Evolutionary conservation across 1,140 invertebrate species (phyloP).

Genomic region (Trissolcus basalis): DNA sequence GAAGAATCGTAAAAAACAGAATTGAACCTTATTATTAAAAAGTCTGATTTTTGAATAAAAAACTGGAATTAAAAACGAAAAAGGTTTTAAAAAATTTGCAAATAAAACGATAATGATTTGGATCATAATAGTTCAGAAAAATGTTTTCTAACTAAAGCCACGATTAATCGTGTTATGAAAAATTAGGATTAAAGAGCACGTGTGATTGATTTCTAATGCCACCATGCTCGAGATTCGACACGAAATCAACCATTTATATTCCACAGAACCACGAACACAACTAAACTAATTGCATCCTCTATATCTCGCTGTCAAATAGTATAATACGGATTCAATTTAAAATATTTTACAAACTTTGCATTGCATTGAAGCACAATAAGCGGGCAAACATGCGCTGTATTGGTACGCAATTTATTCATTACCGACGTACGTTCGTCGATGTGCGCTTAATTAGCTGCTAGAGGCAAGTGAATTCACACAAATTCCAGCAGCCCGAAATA

Average conservation of each 20-base stretch:
- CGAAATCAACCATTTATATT: constrained; percentile 14
- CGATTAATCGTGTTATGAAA: constrained; percentile 6
- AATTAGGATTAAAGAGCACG: not conserved
- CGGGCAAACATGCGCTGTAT: constrained; percentile 51
- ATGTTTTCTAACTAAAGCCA: too few species aligned
- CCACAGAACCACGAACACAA: constrained; percentile 9
- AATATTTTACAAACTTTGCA: constrained; percentile 47
- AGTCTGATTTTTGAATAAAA: too few species aligned
- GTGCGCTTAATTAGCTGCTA: constrained; percentile 54
- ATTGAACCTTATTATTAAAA: too few species aligned
- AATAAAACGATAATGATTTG: too few species aligned
- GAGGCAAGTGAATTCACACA: constrained; percentile 53
- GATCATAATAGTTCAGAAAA: too few species aligned
- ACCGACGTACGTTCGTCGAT: constrained; percentile 45
- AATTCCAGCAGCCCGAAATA: constrained; percentile 40
- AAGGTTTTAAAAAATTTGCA: too few species aligned
- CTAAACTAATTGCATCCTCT: constrained; percentile 23
- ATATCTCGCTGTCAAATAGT: constrained; percentile 32
- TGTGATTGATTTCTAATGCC: constrained; percentile 12
- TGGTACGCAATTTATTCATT: constrained; percentile 53
- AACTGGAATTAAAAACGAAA: too few species aligned
- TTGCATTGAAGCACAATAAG: constrained; percentile 36
- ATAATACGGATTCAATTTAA: constrained; percentile 44
- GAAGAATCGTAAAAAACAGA: too few species aligned
- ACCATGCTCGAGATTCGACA: not conserved